Evolutionary conservation across 2,888 invertebrate species (phyloP), one percentile per base, ranked within the genome.

Genomic region (Aricia artaxerxes): DNA sequence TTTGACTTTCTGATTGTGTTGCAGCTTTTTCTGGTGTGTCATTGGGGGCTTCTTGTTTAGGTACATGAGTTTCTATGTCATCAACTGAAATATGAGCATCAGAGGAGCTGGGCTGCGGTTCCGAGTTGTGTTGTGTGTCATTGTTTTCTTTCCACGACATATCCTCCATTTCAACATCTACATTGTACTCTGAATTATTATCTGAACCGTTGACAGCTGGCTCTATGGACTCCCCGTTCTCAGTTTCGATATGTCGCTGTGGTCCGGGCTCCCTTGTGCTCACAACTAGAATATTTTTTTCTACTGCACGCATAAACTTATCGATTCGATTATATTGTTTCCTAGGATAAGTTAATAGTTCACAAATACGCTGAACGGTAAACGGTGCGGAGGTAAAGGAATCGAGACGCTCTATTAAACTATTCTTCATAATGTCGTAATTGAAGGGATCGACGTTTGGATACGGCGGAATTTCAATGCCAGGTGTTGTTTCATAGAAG

Each of bases 321-420:
- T 99, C 99, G 81, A 98, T 97, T 81, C 98, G 96, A 87, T 97
- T 98, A 91, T 99, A 99, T 88, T 99, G 99, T 88, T 98, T 98
- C 38, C 97, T 96, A 1, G 99, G 99, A 83, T 97, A 96, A 4
- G 98, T 97, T 2, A 99, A 94, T 49, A 99, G 95, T 91, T 99
- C 99, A 91, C 99, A 99, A 81, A 99, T 96, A 84, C 99, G 96
- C 91, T 99, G 99, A 82, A 99, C 97, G 31, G 99, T 99, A 88
- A 99, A 99, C 0, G 99, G 99, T 7, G 99, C 98, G 78, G 98
- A 97, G 69, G 96, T 96, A 88, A 98, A 98, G 0, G 97, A 96
- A 86, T 98, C 98, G 9, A 98, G 91, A 79, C 97, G 96, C 86
- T 98, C 98, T 78, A 98, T 89, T 79, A 98, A 95, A 86, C 96